A percentile compares a stretch with the other conserved stretches of the same genome.
Evolutionary conservation across 92 coral and sea anemone genomes (phyloP).

Genomic region (Epizoanthus stellaris): DNA sequence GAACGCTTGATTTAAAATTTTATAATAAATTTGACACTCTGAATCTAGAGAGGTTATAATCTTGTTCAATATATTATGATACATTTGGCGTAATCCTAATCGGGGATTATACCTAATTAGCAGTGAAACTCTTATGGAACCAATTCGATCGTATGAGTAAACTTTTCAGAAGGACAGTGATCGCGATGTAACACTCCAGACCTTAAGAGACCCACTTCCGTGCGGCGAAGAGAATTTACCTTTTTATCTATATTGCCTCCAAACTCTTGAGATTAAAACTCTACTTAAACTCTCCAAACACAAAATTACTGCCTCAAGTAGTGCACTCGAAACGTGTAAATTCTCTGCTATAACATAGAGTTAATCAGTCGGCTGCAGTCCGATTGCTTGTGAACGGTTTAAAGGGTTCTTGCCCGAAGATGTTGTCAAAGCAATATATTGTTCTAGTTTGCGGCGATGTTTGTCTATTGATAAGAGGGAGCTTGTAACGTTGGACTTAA

Average conservation of each 20-base stretch:
- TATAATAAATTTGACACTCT: slow-evolving; percentile 40
- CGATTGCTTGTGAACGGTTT: not conserved
- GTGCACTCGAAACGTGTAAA: slow-evolving; percentile 43
- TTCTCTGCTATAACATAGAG: slow-evolving; percentile 17
- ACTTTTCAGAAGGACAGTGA: slow-evolving; percentile 72
- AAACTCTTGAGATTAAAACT: slow-evolving; percentile 52
- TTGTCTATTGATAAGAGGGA: slow-evolving; percentile 58
- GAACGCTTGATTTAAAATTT: slow-evolving; percentile 16
- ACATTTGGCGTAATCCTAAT: slow-evolving; percentile 65
- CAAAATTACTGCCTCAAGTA: slow-evolving; percentile 47
- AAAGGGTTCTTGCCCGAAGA: slow-evolving; percentile 16
- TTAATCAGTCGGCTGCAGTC: slow-evolving; percentile 9
- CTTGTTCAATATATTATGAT: slow-evolving; percentile 59
- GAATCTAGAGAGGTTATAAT: slow-evolving; percentile 40
- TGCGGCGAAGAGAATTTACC: slow-evolving; percentile 64
- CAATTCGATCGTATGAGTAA: slow-evolving; percentile 79
- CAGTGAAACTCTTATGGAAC: slow-evolving; percentile 78
- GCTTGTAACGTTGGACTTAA: slow-evolving; percentile 55
- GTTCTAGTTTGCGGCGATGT: slow-evolving; percentile 14
- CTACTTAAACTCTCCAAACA: slow-evolving; percentile 48
- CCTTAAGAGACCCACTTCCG: slow-evolving; percentile 88
- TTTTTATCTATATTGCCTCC: slow-evolving; percentile 58
- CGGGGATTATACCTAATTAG: slow-evolving; percentile 90
- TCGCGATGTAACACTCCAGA: slow-evolving; percentile 79
- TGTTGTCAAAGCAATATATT: not conserved